phyloP scores from a whole-genome alignment of 1,140 invertebrate species.

The Chironomus tepperi region DNA sequence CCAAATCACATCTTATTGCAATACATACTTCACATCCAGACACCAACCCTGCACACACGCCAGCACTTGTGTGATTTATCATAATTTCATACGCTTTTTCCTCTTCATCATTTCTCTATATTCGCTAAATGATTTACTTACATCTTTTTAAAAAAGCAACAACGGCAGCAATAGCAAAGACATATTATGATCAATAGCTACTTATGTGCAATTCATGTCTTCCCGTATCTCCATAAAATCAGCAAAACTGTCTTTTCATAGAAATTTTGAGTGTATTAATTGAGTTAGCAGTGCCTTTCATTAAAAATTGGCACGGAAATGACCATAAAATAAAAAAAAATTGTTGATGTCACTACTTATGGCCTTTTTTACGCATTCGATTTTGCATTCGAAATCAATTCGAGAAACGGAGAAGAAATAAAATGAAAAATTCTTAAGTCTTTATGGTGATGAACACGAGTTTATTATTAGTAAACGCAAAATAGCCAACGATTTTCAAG shows the following conservation, averaged over 20 bases:
- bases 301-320: background rate
- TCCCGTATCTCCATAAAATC: conserved; percentile 19
- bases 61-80: background rate
- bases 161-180: background rate
- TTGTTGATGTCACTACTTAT: background rate
- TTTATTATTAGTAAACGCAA: no score
- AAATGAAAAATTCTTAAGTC: no score
- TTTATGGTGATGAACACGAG: no score
- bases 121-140: conserved; percentile 11
- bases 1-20: no score
- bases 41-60: no score
- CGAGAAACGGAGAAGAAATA: background rate
- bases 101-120: background rate
- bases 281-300: background rate
- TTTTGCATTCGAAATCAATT: background rate
- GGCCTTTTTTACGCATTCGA: background rate
- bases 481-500: no score
- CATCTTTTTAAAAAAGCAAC: background rate
- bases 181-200: conserved; percentile 2
- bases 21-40: no score
- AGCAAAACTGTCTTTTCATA: background rate
- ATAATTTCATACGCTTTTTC: conserved; percentile 14
- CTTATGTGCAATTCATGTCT: conserved; percentile 10
- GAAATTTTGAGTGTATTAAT: background rate
- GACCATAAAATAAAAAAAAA: background rate